Base-by-base conservation (phyloP, 1,140 invertebrate genomes). In the Whitmania pigra region DNA sequence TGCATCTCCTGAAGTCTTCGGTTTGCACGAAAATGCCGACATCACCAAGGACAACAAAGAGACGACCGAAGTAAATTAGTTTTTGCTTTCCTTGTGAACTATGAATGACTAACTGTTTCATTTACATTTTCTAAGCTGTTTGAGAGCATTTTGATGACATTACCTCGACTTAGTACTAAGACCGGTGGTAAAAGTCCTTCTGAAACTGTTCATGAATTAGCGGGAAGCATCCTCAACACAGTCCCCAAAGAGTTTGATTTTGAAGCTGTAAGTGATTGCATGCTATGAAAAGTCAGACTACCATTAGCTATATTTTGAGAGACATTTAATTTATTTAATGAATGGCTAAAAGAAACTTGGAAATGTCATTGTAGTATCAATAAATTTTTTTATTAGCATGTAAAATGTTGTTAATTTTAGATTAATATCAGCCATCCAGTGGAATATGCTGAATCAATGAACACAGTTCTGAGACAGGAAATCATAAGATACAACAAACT, bases 91-190 rank as follows among this genome's bases (percentile, higher is more conserved):
- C 22, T 27, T 22, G 0, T 57, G 20, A 60, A 27, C 15, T 29
- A 5, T 5, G 36, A 60, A 15, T 71, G 53, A 54, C n/a, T 53
- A 7, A 71, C 9, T 53, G 53, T 25, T 71, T 25, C 31, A 13
- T 25, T 25, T 71, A 7, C 31, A 13, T 25, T 27, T 71, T n/a
- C 22, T 66, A 80, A 91, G 87, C 80, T 93, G 36, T 85, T 93
- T 72, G 83, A 86, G 67, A 88, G 88, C 27, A 87, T 89, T 73
- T 79, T 93, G 71, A 79, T 89, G 43, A 91, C 90, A 0, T 89
- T 92, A 78, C 89, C 78, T 82, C 87, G 75, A 84, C 86, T 85
- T 54, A 83, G 83, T 17, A 83, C 80, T 73, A 86, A 82, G 68
- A 78, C 77, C 69, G 71, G 71, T 29, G 80, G 80, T 29, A 80